Conservation (phyloP, 1,140 invertebrate species). For the Harlomillsia oculata region DNA sequence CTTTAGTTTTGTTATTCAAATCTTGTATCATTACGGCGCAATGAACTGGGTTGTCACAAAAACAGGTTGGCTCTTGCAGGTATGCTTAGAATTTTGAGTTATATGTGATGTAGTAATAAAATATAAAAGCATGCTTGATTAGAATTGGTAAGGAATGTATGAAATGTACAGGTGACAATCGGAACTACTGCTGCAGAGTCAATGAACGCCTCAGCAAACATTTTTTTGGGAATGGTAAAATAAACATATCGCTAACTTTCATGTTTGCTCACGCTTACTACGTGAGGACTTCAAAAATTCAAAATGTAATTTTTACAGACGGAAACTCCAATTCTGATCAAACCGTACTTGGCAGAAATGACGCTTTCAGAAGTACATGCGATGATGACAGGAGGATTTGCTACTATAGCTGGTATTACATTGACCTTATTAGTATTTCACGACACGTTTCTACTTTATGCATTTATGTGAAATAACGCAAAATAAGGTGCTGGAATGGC, state of each 20-base stretch:
- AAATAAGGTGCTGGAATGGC: constrained; percentile 70
- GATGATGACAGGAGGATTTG: constrained; percentile 77
- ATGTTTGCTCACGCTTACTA: not conserved
- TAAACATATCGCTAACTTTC: not conserved
- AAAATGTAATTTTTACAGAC: constrained; percentile 49
- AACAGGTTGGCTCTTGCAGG: constrained; percentile 63
- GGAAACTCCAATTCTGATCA: constrained; percentile 79
- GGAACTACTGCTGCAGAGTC: constrained; percentile 86
- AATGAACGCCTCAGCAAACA: constrained; percentile 60
- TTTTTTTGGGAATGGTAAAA: constrained; percentile 22
- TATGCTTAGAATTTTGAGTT: constrained; percentile 26
- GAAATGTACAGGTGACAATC: constrained; percentile 45
- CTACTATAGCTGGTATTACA: constrained; percentile 76
- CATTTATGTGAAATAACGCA: no score
- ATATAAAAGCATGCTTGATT: no score
- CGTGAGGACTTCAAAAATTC: not conserved
- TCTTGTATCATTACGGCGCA: constrained; percentile 74
- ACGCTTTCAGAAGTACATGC: constrained; percentile 85
- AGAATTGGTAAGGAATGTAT: no score
- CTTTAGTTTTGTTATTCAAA: constrained; percentile 74
- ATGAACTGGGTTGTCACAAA: constrained; percentile 80
- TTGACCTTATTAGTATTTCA: no score
- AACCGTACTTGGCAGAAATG: constrained; percentile 66
- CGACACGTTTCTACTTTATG: no score
- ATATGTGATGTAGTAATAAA: not conserved